Percentiles rank a stretch among this genome's conserved stretches.
Evolutionary conservation across 2,888 invertebrate species (phyloP).

Genomic region (Eupithecia exiguata): DNA sequence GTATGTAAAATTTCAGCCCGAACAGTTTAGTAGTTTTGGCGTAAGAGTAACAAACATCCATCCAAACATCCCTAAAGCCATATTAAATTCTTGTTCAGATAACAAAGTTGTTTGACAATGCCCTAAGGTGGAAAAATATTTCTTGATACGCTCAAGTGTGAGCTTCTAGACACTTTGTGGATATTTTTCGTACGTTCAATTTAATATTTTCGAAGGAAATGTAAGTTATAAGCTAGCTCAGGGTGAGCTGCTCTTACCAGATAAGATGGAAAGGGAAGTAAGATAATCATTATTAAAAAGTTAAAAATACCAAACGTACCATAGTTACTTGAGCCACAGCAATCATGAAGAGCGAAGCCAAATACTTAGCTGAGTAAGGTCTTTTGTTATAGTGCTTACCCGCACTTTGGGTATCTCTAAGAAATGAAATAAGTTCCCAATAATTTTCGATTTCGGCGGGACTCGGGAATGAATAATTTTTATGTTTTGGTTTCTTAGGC

Average conservation of each 20-base stretch:
- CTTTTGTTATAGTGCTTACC: too few species aligned
- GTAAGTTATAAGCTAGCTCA: slow-evolving; percentile 8
- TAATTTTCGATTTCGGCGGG: too few species aligned
- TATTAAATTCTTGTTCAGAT: not conserved
- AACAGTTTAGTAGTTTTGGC: not conserved
- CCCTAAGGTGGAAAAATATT: slow-evolving; percentile 32
- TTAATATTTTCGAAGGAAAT: slow-evolving; percentile 32
- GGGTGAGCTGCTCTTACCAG: not conserved
- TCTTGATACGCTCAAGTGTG: slow-evolving; percentile 34
- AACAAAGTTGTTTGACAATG: slow-evolving; percentile 18
- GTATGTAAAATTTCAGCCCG: not conserved
- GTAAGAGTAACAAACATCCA: not conserved
- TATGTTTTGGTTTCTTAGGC: too few species aligned
- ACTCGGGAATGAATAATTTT: too few species aligned
- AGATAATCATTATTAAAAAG: too few species aligned
- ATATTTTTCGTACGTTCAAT: slow-evolving; percentile 31
- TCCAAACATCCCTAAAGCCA: not conserved
- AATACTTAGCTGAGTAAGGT: too few species aligned
- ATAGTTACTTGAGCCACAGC: too few species aligned
- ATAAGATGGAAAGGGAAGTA: not conserved
- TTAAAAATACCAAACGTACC: too few species aligned
- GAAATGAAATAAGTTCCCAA: too few species aligned
- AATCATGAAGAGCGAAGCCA: too few species aligned
- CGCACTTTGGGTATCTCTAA: too few species aligned
- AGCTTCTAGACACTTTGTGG: slow-evolving; percentile 26